Evolutionary conservation across 2,113 vertebrate species (phyloP).

Genomic region (Anolis sagrei): DNA sequence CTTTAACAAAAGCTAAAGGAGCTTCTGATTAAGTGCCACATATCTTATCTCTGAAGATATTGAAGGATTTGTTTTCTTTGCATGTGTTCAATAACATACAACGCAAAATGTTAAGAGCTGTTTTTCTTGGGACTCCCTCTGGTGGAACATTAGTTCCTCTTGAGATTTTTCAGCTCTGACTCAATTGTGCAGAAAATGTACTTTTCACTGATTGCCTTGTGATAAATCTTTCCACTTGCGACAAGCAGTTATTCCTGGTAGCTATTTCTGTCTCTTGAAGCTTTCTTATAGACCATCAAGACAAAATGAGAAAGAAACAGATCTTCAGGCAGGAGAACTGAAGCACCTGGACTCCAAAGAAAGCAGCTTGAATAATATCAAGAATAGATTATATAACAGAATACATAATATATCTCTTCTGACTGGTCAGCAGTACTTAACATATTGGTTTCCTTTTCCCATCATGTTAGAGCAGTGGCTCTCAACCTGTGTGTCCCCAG

Average conservation of each 20-base stretch:
- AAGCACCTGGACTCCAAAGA: too few relatives aligned
- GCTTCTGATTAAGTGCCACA: neutral
- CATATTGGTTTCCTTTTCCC: neutral
- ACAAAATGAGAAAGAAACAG: neutral
- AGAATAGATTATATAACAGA: too few relatives aligned
- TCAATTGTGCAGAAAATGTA: neutral
- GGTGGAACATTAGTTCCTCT: neutral
- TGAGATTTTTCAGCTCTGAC: slow-evolving; percentile 11
- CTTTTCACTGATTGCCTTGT: neutral
- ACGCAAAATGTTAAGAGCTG: neutral
- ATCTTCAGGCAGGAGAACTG: neutral
- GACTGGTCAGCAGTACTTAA: neutral
- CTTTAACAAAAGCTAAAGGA: too few relatives aligned
- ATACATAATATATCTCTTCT: neutral
- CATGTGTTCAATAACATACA: neutral
- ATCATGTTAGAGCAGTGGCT: too few relatives aligned
- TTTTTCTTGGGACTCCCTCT: neutral
- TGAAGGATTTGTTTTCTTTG: neutral
- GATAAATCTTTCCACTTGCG: neutral
- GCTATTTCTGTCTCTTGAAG: neutral
- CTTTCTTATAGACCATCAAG: neutral
- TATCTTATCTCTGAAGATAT: neutral
- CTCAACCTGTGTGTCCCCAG: too few relatives aligned
- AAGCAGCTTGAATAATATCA: too few relatives aligned
- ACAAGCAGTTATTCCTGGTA: neutral